A percentile compares a stretch with the other conserved stretches of the same genome.
These are phyloP conservation scores for Acheta domesticus DNA, from an alignment of 2,888 invertebrate genomes.

Conservation along the genomic window DNA sequence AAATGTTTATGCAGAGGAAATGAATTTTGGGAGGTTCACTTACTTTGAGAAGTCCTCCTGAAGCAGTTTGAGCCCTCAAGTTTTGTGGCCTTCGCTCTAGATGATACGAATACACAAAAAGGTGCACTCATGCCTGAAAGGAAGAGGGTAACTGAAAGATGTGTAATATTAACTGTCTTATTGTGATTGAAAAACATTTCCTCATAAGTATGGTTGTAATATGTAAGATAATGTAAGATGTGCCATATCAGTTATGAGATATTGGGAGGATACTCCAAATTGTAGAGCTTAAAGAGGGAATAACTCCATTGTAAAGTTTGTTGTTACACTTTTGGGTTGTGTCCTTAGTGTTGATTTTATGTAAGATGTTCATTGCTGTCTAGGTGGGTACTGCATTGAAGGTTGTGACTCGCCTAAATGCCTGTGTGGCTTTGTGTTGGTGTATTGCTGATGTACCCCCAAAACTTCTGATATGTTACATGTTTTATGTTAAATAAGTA, in stretches of 20 bases:
- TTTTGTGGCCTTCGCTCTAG: conserved; percentile 4
- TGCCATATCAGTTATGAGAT: conserved; percentile 9
- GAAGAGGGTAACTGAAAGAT: background rate
- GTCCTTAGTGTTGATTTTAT: conserved; percentile 18
- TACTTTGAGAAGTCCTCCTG: background rate
- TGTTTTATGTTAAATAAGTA: background rate
- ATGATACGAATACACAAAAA: background rate
- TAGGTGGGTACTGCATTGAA: background rate
- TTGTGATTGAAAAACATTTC: background rate
- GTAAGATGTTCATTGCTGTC: background rate
- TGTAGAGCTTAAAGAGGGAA: conserved; percentile 18
- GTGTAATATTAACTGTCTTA: conserved; percentile 11
- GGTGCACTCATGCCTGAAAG: background rate
- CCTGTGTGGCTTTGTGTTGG: conserved; percentile 1
- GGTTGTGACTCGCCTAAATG: conserved; percentile 18
- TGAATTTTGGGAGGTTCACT: background rate
- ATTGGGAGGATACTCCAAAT: conserved; percentile 2
- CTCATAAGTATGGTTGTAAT: conserved; percentile 9
- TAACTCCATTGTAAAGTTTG: background rate
- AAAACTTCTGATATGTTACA: conserved; percentile 7
- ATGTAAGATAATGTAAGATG: conserved; percentile 2
- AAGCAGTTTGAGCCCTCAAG: background rate
- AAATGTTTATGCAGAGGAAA: background rate
- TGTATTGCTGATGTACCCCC: conserved; percentile 10
- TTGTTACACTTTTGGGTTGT: conserved; percentile 11